Evolutionary conservation across 2,888 invertebrate genomes (phyloP), one percentile per base, ranked within the genome.

Genomic region (Andrena flavipes): DNA sequence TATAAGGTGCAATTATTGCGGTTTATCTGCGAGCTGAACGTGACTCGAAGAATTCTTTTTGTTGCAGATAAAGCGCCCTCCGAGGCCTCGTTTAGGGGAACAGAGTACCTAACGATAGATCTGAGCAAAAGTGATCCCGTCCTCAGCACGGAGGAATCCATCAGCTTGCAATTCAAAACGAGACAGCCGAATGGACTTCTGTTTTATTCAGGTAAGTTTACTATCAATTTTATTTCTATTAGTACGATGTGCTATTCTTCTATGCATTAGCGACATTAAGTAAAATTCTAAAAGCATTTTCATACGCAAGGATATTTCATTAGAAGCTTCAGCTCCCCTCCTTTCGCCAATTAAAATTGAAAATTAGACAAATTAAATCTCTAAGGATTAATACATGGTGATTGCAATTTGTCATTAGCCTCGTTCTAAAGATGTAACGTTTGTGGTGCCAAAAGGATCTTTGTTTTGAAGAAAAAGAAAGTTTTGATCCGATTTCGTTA

Each of bases 111-210:
- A 75, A 98, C 97, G 71, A 98, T 98, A 94, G 98, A 98, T 94
- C 95, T 98, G 90, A 97, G 97, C 81, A 97, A 97, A 93, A 97
- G 97, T 0, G 97, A 98, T 92, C 98, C 98, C 2, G 97, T 98
- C 90, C 97, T 98, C 85, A 98, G 98, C 94, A 97, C 97, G 74
- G 98, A 98, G 93, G 99, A 99, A 94, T 97, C 97, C 84, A 97
- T 99, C 88, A 97, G 97, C 5, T 95, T 99, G 75, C 97, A 97
- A 94, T 99, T 99, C 95, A 98, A 98, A 94, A 99, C 99, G 1
- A 95, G 98, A 80, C 98, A 98, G 92, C 97, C 98, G 8, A 97
- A 97, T 92, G 99, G 98, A 85, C 95, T 99, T 62, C 95, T 99
- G 65, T 98, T 99, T 95, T 99, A 98, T 93, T 98, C 98, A 89